Percentiles rank a stretch among this genome's conserved stretches.
phyloP scores from a whole-genome alignment of 2,113 vertebrate species.

The Bos javanicus region DNA sequence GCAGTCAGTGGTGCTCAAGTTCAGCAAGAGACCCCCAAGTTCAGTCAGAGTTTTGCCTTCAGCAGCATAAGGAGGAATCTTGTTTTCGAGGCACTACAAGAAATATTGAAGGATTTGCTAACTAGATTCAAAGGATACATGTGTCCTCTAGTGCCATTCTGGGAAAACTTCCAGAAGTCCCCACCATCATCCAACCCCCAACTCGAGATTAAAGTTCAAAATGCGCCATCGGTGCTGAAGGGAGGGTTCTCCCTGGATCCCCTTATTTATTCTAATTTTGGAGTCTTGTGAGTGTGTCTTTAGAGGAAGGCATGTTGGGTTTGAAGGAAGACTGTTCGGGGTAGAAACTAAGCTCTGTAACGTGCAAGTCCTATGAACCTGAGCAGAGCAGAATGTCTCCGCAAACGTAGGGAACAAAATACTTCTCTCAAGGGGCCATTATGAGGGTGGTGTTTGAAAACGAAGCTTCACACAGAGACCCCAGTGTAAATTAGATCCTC shows the following conservation, averaged over 20 bases:
- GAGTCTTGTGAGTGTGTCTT: rapidly evolving
- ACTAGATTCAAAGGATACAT: background rate
- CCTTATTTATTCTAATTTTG: rapidly evolving
- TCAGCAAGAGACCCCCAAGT: background rate
- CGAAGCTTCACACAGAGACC: background rate
- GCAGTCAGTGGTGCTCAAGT: background rate
- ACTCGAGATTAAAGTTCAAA: background rate
- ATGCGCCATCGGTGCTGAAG: rapidly evolving
- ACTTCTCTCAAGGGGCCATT: background rate
- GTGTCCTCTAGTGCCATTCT: background rate
- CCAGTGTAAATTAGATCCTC: background rate
- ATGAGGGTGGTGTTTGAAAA: background rate
- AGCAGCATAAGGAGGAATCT: background rate
- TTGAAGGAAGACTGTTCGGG: background rate
- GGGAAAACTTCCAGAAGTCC: background rate
- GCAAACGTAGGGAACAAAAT: rapidly evolving
- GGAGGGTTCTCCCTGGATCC: rapidly evolving
- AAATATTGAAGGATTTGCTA: background rate
- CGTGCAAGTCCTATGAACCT: background rate
- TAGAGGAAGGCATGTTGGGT: background rate
- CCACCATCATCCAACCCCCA: background rate
- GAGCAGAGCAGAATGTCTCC: background rate
- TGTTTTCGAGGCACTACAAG: background rate
- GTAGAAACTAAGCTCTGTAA: background rate
- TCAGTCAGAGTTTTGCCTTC: background rate